Base-by-base conservation (phyloP, 2,888 invertebrate species). In the Ametastegia equiseti region DNA sequence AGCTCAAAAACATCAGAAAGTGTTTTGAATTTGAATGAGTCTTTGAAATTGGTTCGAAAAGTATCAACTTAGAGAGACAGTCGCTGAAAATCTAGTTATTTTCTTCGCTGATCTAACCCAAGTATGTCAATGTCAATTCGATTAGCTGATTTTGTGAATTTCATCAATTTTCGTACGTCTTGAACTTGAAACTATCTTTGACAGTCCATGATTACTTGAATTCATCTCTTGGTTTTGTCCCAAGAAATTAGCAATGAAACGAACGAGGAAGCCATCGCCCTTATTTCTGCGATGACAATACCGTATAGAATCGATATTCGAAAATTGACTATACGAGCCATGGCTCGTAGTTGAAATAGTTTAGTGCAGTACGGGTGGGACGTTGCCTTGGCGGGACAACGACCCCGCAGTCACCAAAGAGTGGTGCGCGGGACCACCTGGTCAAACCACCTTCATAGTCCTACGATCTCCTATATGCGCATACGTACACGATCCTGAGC, bases 401-500 rank as follows among this genome's bases (percentile, higher is more conserved):
- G 78, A 78, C 78, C 78, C 60, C 78, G 42, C n/a, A n/a, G 63
- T 78, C n/a, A 60, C 57, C 60, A 39, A 42, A 78, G 78, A 78
- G 60, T 27, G 78, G 78, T 63, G 78, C 27, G n/a, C 33, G 78
- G 78, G 78, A 78, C 78, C 78, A 78, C 78, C 78, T 78, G 78
- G 78, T 78, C 78, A 78, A 78, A 78, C 78, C 78, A 78, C 78
- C 78, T 78, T 60, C 78, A 63, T 63, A 63, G 57, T 78, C 78
- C 78, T 78, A 57, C 78, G 75, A 36, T 54, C 54, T 50, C n/a
- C n/a, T n/a, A n/a, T 54, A 75, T 75, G 36, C 36, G 36, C 54
- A 54, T 36, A 50, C 33, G 50, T 54, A 50, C n/a, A 50, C 75
- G 75, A 75, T 75, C 75, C 75, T 75, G 65, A 39, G 42, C 47